Evolutionary conservation across 2,888 invertebrate species (phyloP).

Genomic region (Oxytorus armatus): DNA sequence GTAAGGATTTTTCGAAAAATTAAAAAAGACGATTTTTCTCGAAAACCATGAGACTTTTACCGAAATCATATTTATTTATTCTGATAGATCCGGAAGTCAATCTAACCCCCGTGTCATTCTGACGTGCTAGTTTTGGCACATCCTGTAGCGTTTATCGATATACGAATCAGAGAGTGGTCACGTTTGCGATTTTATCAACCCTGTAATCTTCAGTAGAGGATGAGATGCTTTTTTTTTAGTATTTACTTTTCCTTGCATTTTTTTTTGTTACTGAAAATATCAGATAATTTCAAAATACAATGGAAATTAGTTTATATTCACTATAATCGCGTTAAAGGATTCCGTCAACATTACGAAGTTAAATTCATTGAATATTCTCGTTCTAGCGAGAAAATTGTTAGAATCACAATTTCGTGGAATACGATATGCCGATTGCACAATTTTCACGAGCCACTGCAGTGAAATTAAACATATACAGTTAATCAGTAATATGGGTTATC

Average conservation of each 20-base stretch:
- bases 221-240: background rate
- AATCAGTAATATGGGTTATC: conserved; percentile 59
- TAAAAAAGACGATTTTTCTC: too few relatives aligned
- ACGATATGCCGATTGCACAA: conserved; percentile 10
- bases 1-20: too few relatives aligned
- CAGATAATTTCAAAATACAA: too few relatives aligned
- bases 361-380: background rate
- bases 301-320: conserved; percentile 1
- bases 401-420: background rate
- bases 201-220: background rate
- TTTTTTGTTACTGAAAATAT: background rate
- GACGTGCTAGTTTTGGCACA: background rate
- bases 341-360: too few relatives aligned
- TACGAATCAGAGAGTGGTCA: background rate
- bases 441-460: conserved; percentile 28
- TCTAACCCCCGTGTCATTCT: too few relatives aligned
- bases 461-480: conserved; percentile 17
- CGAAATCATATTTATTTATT: too few relatives aligned
- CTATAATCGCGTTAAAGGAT: too few relatives aligned
- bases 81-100: too few relatives aligned
- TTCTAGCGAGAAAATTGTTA: background rate
- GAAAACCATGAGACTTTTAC: too few relatives aligned
- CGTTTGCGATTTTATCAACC: conserved; percentile 23
- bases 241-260: background rate
- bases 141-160: background rate